Conservation (phyloP, 2,797 vertebrate species). For the Gallinago stenura region DNA sequence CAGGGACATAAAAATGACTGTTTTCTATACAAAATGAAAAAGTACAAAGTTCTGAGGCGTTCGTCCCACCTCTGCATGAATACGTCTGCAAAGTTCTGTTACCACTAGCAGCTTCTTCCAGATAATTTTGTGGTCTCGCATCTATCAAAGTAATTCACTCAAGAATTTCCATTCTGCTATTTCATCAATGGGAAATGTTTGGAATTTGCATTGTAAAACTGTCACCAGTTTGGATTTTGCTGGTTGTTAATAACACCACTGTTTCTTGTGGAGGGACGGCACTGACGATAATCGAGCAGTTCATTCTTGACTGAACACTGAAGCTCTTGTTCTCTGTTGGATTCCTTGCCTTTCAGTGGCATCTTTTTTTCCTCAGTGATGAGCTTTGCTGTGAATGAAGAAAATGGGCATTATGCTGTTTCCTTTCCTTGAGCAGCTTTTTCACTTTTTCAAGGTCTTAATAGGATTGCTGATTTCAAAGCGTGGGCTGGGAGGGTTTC, state of each 20-base stretch:
- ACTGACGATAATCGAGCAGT: neutral
- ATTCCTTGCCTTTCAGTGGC: slow-evolving; percentile 2
- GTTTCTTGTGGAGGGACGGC: neutral
- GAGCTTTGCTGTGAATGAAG: neutral
- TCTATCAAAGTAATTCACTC: neutral
- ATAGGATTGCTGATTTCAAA: fast-evolving
- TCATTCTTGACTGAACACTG: slow-evolving; percentile 43
- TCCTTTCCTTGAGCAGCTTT: neutral
- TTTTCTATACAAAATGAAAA: neutral
- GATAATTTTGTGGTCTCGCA: neutral
- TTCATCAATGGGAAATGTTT: slow-evolving; percentile 59
- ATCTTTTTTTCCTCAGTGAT: neutral
- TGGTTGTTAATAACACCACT: slow-evolving; percentile 57
- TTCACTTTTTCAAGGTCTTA: neutral
- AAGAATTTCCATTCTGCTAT: slow-evolving; percentile 21
- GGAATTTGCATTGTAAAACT: slow-evolving; percentile 47
- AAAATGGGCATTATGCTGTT: neutral
- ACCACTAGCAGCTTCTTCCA: neutral
- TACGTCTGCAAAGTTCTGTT: neutral
- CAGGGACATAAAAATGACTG: neutral
- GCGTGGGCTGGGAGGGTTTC: neutral
- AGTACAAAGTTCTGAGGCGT: neutral
- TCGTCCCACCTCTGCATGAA: neutral
- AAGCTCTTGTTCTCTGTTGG: neutral
- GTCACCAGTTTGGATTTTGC: slow-evolving; percentile 38